Conservation (phyloP, 1,140 invertebrate genomes). For the Drosophila yakuba region DNA sequence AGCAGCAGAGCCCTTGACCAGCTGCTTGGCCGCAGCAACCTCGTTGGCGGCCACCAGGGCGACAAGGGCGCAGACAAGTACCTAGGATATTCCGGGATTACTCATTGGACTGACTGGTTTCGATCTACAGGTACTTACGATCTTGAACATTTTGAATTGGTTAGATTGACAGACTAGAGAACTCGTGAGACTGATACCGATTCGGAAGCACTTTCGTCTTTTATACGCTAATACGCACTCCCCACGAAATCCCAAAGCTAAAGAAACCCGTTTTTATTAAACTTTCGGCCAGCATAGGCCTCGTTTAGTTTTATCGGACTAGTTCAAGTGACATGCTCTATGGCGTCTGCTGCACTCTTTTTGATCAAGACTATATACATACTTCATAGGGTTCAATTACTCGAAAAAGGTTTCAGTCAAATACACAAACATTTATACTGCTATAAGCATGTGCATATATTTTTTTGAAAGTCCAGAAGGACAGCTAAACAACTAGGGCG, state of each 20-base stretch:
- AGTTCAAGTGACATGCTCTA: conserved; percentile 10
- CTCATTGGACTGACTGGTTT: background rate
- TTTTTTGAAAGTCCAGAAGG: conserved; percentile 42
- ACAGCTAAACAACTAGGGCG: conserved; percentile 33
- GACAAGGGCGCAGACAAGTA: conserved; percentile 49
- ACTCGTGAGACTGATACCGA: conserved; percentile 43
- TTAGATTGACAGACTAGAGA: conserved; percentile 53
- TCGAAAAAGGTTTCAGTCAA: background rate
- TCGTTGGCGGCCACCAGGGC: conserved; percentile 50
- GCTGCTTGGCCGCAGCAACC: conserved; percentile 39
- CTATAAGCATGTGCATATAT: conserved; percentile 49
- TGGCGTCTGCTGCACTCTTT: conserved; percentile 31
- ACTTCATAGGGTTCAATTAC: no score
- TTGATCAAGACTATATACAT: background rate
- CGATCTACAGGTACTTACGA: conserved; percentile 36
- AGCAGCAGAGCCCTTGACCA: conserved; percentile 79
- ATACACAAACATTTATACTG: conserved; percentile 6
- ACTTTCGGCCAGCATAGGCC: conserved; percentile 37
- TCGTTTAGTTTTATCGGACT: conserved; percentile 1
- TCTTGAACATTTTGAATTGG: conserved; percentile 49
- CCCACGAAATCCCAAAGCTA: conserved; percentile 3
- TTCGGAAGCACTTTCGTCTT: background rate
- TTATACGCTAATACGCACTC: conserved; percentile 11
- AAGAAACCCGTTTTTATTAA: conserved; percentile 52
- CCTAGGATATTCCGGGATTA: conserved; percentile 30